Evolutionary conservation across 2,113 vertebrate genomes (phyloP), one percentile per base, ranked within the genome.

Genomic region (Phasianus colchicus): DNA sequence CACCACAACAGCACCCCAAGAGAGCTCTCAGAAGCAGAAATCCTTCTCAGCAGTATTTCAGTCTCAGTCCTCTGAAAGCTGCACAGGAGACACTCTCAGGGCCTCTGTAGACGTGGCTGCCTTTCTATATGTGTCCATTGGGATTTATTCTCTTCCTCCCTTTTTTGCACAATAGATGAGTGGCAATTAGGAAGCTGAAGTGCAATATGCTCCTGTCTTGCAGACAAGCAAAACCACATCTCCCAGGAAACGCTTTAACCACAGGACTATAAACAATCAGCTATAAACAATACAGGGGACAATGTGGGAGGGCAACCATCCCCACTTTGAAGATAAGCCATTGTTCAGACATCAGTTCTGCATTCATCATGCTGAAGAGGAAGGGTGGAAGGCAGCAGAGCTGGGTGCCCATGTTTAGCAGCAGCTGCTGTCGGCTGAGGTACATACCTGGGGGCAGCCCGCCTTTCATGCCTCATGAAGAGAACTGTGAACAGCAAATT

Each of bases 121-220:
- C 14, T 74, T 77, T 77, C n/a, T 48, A 3, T 86, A 80, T 42
- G 25, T 6, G 12, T 52, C 10, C 3, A 40, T 0, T 0, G 29
- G 27, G 55, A 42, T 81, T 87, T 94, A 47, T 54, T 58, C 24
- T 81, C 55, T 20, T 10, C 4, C 43, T 84, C 17, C 17, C 27
- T 78, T 92, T 95, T 67, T 78, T 42, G 52, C 40, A 78, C 30
- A 78, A 13, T n/a, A 54, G 50, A 67, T 0, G 6, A 78, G 27
- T 34, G 32, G 60, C 38, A 87, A 86, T 91, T 74, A 84, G 36
- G 65, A 82, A 92, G 57, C 42, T 13, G 2, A 91, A 88, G 22
- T 61, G 80, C n/a, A 73, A 90, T 61, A 77, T 77, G 60, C n/a
- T 73, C 19, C 64, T 73, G 54, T 69, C 60, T 61, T 25, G 48